phyloP scores from a whole-genome alignment of 2,113 vertebrate species.

The Oryzias woworae region DNA sequence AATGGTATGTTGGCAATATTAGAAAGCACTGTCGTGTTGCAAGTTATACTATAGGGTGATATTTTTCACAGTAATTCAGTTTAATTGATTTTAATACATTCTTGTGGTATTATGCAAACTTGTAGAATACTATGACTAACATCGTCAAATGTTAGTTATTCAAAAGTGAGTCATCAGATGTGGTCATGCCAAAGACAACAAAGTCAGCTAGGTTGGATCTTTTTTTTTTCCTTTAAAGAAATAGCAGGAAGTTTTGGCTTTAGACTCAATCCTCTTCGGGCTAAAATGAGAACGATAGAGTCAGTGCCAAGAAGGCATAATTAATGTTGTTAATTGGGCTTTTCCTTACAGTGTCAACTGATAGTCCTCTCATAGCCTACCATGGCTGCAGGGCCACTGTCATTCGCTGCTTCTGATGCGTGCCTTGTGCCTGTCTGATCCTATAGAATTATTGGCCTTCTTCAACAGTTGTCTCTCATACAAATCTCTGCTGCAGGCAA shows the following conservation, averaged over 20 bases:
- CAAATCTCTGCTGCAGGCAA: slow-evolving; percentile 16
- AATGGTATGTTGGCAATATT: too few species aligned
- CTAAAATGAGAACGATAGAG: slow-evolving; percentile 68
- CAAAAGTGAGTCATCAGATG: neutral
- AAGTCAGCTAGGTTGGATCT: slow-evolving; percentile 65
- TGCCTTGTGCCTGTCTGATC: slow-evolving; percentile 61
- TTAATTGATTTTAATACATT: too few species aligned
- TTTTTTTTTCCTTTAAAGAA: too few species aligned
- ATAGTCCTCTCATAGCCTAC: slow-evolving; percentile 64
- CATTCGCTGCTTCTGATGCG: slow-evolving; percentile 50
- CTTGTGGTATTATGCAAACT: too few species aligned
- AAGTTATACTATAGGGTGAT: too few species aligned
- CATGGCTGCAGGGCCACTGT: slow-evolving; percentile 56
- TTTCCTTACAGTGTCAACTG: slow-evolving; percentile 58
- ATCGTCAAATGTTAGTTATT: too few species aligned
- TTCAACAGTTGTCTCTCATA: slow-evolving; percentile 19
- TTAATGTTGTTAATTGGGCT: slow-evolving; percentile 73
- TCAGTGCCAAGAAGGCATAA: slow-evolving; percentile 73
- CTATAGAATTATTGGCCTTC: slow-evolving; percentile 47
- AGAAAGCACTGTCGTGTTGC: too few species aligned
- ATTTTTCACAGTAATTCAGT: too few species aligned
- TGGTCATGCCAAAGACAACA: slow-evolving; percentile 71
- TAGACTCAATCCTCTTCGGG: slow-evolving; percentile 59
- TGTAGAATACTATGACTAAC: too few species aligned
- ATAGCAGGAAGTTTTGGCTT: slow-evolving; percentile 39